Conservation (phyloP, 2,113 vertebrate genomes). For the Thomomys bottae region DNA sequence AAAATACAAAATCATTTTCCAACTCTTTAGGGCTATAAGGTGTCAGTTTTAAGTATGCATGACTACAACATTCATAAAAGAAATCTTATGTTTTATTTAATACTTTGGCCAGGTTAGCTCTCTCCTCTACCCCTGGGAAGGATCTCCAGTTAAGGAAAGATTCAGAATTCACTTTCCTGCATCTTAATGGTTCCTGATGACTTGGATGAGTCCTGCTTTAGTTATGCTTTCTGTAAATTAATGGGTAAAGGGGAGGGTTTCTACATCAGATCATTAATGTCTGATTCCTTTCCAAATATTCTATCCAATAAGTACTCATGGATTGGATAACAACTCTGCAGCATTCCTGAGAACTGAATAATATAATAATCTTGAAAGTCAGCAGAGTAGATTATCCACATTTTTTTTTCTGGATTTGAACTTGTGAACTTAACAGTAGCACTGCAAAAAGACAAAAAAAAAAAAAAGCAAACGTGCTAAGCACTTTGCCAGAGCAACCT, state of each 20-base stretch:
- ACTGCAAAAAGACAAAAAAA: slow-evolving; percentile 86
- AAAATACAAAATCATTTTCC: slow-evolving; percentile 72
- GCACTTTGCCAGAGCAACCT: slow-evolving; percentile 90
- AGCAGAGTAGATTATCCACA: slow-evolving; percentile 90
- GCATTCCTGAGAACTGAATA: slow-evolving; percentile 91
- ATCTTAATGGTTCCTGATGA: slow-evolving; percentile 75
- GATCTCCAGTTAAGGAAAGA: slow-evolving; percentile 80
- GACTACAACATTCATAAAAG: slow-evolving; percentile 75
- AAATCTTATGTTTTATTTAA: slow-evolving; percentile 78
- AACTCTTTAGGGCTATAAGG: slow-evolving; percentile 71
- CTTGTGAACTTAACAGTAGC: slow-evolving; percentile 92
- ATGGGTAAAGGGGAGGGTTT: slow-evolving; percentile 74
- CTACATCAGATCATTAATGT: slow-evolving; percentile 82
- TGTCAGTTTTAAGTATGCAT: slow-evolving; percentile 72
- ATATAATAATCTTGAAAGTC: slow-evolving; percentile 91
- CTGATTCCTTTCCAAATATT: slow-evolving; percentile 87
- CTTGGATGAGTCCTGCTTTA: slow-evolving; percentile 81
- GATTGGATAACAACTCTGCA: slow-evolving; percentile 88
- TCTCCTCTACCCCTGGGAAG: slow-evolving; percentile 54
- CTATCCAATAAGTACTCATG: slow-evolving; percentile 86
- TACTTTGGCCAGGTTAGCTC: slow-evolving; percentile 73
- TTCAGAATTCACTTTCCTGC: slow-evolving; percentile 85
- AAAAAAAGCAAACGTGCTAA: slow-evolving; percentile 88
- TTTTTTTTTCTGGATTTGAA: slow-evolving; percentile 89
- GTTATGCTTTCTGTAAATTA: slow-evolving; percentile 79